These are phyloP conservation scores for Tenebrosternarchus preto DNA, from an alignment of 2,113 vertebrate species.

Conservation along the genomic window DNA sequence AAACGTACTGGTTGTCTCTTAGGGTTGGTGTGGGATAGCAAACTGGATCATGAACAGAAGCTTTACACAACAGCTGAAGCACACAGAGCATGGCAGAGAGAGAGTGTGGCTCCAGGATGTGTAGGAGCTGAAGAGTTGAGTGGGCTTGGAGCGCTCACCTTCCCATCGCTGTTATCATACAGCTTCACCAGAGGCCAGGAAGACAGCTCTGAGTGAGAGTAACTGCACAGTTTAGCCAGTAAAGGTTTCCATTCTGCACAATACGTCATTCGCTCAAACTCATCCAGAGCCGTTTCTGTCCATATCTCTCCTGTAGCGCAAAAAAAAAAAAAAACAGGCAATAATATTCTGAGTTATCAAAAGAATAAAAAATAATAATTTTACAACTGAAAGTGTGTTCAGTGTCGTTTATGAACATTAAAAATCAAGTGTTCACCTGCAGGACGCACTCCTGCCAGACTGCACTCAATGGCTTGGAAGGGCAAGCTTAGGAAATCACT, in stretches of 20 bases:
- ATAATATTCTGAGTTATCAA: background rate
- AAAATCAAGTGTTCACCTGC: slow-evolving; percentile 69
- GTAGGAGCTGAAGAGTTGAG: background rate
- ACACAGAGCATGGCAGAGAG: background rate
- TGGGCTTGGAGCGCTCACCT: slow-evolving; percentile 65
- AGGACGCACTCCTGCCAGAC: slow-evolving; percentile 79
- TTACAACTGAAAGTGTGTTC: background rate
- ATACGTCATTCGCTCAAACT: slow-evolving; percentile 80
- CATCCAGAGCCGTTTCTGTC: slow-evolving; percentile 80
- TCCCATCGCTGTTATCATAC: slow-evolving; percentile 64
- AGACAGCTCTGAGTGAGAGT: slow-evolving; percentile 73
- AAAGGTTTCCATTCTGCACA: slow-evolving; percentile 84
- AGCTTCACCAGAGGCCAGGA: slow-evolving; percentile 82
- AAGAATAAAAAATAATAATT: background rate
- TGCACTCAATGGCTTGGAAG: slow-evolving; percentile 93
- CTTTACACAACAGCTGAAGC: background rate
- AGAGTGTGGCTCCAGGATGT: background rate
- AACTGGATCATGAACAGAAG: background rate
- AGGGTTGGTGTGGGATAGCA: no score
- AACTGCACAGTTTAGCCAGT: slow-evolving; percentile 85
- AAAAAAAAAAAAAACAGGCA: background rate
- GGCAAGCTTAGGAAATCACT: slow-evolving; percentile 93
- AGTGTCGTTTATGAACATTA: background rate
- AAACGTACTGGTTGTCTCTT: no score
- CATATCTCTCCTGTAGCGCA: slow-evolving; percentile 74